Evolutionary conservation across 2,113 vertebrate species (phyloP).

Genomic region (Hippocampus abdominalis): DNA sequence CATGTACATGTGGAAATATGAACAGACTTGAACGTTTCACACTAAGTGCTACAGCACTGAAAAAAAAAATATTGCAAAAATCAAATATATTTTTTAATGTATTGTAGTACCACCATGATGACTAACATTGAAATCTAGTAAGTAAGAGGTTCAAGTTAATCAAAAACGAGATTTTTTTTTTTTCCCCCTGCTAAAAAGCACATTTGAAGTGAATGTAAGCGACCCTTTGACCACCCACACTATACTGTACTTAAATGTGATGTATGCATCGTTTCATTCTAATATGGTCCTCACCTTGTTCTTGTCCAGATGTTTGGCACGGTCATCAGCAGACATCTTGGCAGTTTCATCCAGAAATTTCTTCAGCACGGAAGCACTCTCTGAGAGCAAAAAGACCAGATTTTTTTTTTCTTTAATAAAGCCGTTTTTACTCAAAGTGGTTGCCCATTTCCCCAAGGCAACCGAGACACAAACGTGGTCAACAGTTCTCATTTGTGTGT

Average conservation of each 20-base stretch:
- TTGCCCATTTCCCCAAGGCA: not conserved
- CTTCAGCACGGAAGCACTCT: conserved; percentile 82
- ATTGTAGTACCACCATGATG: not conserved
- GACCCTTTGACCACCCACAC: not conserved
- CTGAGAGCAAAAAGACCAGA: conserved; percentile 55
- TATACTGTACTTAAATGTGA: not conserved
- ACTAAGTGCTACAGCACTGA: not conserved
- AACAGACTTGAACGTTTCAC: not conserved
- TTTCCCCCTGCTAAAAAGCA: not conserved
- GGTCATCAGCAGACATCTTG: conserved; percentile 82
- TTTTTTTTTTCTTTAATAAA: not conserved
- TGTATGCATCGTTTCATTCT: not conserved
- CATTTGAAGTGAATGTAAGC: not conserved
- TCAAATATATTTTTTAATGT: not conserved
- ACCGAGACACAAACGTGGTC: too few species aligned
- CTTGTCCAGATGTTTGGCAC: conserved; percentile 86
- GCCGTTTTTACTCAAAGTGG: not conserved
- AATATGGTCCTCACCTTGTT: conserved; percentile 77
- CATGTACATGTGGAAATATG: not conserved
- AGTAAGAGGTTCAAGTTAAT: not conserved
- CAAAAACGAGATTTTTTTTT: not conserved
- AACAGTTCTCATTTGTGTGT: too few species aligned
- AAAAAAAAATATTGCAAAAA: too few species aligned
- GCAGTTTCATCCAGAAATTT: conserved; percentile 87
- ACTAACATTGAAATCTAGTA: not conserved